Conservation (phyloP, 2,113 vertebrate genomes). For the Choloepus hoffmanni region DNA sequence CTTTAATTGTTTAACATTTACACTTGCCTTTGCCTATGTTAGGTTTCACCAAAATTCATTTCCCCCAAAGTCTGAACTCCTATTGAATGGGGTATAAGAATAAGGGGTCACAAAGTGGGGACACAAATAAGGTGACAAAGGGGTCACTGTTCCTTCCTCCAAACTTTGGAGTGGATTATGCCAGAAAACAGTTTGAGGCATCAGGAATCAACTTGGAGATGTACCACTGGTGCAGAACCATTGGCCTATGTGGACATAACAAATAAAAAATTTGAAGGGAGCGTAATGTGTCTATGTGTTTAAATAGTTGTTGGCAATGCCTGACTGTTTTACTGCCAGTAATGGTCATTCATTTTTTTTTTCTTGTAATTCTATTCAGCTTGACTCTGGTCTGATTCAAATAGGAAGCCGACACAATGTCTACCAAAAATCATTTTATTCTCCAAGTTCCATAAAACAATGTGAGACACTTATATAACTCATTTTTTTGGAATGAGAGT, state of each 20-base stretch:
- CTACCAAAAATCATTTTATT: conserved; percentile 70
- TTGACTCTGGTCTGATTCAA: conserved; percentile 60
- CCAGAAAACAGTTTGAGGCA: neutral
- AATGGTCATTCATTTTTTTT: conserved; percentile 48
- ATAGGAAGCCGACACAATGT: conserved; percentile 60
- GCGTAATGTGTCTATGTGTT: neutral
- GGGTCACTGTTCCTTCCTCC: neutral
- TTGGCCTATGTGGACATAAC: neutral
- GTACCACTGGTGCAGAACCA: neutral
- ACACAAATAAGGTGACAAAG: neutral
- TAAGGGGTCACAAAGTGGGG: neutral
- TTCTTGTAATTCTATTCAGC: conserved; percentile 27
- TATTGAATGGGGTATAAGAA: neutral
- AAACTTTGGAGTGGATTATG: neutral
- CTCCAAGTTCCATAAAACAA: conserved; percentile 78
- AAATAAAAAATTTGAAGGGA: conserved; percentile 41
- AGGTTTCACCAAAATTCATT: neutral
- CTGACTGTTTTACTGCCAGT: conserved; percentile 66
- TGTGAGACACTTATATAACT: conserved; percentile 67
- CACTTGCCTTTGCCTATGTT: neutral
- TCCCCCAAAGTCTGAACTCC: neutral
- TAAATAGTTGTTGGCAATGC: conserved; percentile 53
- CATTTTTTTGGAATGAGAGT: conserved; percentile 71
- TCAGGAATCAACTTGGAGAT: conserved; percentile 19
- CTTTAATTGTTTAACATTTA: neutral